Evolutionary conservation across 2,888 invertebrate genomes (phyloP), one percentile per base, ranked within the genome.

Genomic region (Agapetus fuscipes): DNA sequence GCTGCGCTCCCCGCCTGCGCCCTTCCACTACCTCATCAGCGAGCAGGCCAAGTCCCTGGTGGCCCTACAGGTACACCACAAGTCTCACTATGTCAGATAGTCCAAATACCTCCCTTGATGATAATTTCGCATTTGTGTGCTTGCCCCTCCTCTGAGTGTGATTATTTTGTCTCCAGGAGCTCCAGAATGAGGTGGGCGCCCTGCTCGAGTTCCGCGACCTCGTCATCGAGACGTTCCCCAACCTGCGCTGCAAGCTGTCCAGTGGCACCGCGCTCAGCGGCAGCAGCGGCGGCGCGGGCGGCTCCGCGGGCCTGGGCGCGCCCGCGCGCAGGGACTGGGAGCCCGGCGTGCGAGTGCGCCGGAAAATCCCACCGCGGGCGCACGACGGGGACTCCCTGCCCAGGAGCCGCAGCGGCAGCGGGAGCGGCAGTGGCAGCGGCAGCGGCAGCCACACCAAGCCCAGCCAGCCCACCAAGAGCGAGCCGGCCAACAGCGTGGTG

Each of bases 191-290:
- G 74, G 89, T 89, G 71, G 87, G 88, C 51, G 87, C 87, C 54
- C 68, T 89, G 55, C 77, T 89, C 66, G 87, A 89, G 73, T 89
- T 89, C 66, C 83, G 89, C 68, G 88, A 89, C 70, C 80, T 88
- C 76, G 89, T 89, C 75, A 87, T 89, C 78, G 88, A 88, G 77
- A 86, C 88, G 58, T 88, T 89, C 72, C 89, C 89, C 56, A 86
- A 88, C 72, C 78, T 89, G 62, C 83, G 87, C 61, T 81, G 81
- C 60, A 89, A 88, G 74, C 79, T 88, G 80, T 80, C 81, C 57
- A 75, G 79, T 53, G 37, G 47, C 45, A 41, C 52, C 52, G 41
- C 42, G 15, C 43, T 56, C 56, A 70, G 68, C 47, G 70, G 68
- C 48, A 59, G 65, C 60, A 56, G 64, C 53, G 64, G 60, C 52